phyloP scores from a whole-genome alignment of 2,797 vertebrate genomes.

The Apodemus agrarius region DNA sequence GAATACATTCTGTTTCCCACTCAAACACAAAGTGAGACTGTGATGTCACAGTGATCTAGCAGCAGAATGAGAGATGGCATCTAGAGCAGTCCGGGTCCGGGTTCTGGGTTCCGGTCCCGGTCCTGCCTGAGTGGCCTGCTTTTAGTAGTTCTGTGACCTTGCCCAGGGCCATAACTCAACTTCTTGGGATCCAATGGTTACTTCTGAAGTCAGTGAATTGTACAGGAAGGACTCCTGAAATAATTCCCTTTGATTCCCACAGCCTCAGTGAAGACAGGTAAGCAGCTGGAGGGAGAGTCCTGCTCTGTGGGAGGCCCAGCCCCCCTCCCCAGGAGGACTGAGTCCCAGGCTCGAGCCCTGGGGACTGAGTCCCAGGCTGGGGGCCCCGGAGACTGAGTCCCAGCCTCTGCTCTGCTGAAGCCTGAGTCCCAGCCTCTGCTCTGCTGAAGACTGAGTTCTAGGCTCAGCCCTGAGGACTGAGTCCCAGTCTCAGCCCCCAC shows the following conservation, averaged over 20 bases:
- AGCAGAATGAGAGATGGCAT: neutral
- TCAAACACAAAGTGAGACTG: neutral
- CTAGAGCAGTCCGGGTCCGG: neutral
- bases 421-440: too few relatives aligned
- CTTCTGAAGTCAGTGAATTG: neutral
- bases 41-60: accelerated
- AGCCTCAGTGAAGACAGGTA: neutral
- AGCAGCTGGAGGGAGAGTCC: neutral
- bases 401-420: too few relatives aligned
- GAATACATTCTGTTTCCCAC: neutral
- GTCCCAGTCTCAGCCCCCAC: neutral
- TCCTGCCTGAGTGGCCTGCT: neutral
- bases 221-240: neutral
- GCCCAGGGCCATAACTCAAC: neutral
- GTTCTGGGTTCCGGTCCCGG: too few relatives aligned
- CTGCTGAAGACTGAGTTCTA: too few relatives aligned
- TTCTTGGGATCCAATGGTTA: neutral
- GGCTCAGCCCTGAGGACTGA: neutral
- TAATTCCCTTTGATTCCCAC: neutral
- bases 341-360: too few relatives aligned
- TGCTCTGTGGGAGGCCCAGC: neutral
- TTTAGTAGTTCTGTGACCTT: neutral
- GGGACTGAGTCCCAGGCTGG: neutral
- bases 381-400: too few relatives aligned
- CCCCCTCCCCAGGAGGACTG: too few relatives aligned